Conservation (phyloP, 1,140 invertebrate genomes). For the Hetaerina americana region DNA sequence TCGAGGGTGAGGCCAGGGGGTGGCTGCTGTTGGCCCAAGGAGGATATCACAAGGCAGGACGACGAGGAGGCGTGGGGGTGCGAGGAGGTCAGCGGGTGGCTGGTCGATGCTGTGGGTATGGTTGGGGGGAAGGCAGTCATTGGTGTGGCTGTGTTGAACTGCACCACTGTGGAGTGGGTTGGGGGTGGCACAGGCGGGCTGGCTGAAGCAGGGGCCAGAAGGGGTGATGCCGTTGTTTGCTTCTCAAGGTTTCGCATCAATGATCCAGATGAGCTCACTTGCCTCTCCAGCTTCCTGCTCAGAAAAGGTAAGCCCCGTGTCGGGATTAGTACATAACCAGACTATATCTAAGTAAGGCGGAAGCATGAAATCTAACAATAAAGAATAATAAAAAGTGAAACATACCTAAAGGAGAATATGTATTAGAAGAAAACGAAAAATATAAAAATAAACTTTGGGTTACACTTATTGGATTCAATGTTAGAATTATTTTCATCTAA, state of each 20-base stretch:
- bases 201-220: not conserved
- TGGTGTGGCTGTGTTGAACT: not conserved
- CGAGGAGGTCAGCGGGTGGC: not conserved
- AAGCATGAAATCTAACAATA: too few species aligned
- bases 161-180: not conserved
- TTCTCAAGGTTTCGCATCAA: not conserved
- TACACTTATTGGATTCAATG: too few species aligned
- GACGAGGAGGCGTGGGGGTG: constrained; percentile 1
- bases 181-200: constrained; percentile 14
- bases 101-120: not conserved
- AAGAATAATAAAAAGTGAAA: too few species aligned
- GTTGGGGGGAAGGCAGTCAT: not conserved
- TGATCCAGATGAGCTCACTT: not conserved
- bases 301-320: not conserved
- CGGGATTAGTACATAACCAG: too few species aligned
- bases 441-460: too few species aligned
- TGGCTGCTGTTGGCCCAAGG: constrained; percentile 20
- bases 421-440: too few species aligned
- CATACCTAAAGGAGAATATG: too few species aligned
- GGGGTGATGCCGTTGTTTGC: not conserved
- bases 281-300: not conserved
- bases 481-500: too few species aligned
- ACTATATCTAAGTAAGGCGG: too few species aligned
- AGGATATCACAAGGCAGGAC: constrained; percentile 9
- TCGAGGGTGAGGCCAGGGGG: constrained; percentile 55